phyloP scores from a whole-genome alignment of 2,888 invertebrate genomes.

The Ametastegia equiseti region DNA sequence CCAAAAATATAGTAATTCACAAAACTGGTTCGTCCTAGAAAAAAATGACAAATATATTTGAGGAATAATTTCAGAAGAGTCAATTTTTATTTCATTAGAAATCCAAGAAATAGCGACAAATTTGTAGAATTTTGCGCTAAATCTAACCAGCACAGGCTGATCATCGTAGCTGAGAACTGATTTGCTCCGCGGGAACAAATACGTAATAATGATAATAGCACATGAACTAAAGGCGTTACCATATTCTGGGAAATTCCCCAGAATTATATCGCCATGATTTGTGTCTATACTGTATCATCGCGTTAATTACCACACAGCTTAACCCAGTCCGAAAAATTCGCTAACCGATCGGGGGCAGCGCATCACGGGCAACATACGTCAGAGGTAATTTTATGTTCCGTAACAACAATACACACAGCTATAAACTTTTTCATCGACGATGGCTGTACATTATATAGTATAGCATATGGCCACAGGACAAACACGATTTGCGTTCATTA shows the following conservation, averaged over 20 bases:
- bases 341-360: background rate
- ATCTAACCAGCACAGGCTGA: no score
- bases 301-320: background rate
- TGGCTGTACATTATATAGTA: background rate
- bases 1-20: background rate
- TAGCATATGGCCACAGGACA: background rate
- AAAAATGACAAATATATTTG: no score
- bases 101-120: no score
- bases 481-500: background rate
- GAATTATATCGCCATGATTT: no score
- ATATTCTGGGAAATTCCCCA: slow-evolving; percentile 4
- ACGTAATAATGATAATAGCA: no score
- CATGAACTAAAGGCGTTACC: background rate
- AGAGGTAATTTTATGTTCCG: background rate
- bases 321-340: background rate
- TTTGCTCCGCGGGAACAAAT: no score
- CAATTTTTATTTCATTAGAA: no score
- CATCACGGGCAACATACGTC: background rate
- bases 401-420: background rate
- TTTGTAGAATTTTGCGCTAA: no score
- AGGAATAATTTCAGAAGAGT: no score
- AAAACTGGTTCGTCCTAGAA: no score
- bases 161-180: no score
- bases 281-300: background rate
- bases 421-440: background rate